Evolutionary conservation across 2,113 vertebrate species (phyloP).

Genomic region (Polypterus senegalus): DNA sequence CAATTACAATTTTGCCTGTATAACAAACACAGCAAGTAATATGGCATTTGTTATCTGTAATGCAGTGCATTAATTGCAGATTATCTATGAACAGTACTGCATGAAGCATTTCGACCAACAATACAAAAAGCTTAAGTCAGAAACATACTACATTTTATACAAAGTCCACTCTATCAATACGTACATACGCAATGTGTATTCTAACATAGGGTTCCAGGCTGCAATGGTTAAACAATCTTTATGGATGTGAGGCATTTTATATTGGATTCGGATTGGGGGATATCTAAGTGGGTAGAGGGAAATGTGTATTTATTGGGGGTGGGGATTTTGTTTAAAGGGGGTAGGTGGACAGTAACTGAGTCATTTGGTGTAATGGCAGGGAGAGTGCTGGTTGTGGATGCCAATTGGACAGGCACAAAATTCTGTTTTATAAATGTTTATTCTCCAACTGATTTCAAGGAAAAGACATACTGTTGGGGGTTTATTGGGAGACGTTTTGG

Average conservation of each 20-base stretch:
- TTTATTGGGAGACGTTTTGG: neutral
- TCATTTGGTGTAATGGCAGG: constrained; percentile 2
- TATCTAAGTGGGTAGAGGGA: neutral
- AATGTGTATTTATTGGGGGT: neutral
- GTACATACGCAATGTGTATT: too few relatives aligned
- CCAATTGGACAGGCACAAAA: neutral
- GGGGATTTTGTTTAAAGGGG: constrained; percentile 1
- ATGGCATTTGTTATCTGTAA: too few relatives aligned
- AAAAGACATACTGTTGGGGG: neutral
- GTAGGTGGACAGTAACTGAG: neutral
- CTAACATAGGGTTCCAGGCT: too few relatives aligned
- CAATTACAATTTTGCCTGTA: too few relatives aligned
- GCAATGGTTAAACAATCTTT: too few relatives aligned
- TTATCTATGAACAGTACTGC: too few relatives aligned
- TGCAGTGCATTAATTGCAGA: too few relatives aligned
- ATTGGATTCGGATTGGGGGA: neutral
- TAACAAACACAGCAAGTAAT: too few relatives aligned
- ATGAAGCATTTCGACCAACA: too few relatives aligned
- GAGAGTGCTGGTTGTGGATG: constrained; percentile 5
- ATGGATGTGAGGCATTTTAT: neutral
- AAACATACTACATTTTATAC: too few relatives aligned
- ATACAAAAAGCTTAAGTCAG: too few relatives aligned
- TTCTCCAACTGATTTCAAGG: neutral
- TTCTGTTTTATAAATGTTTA: constrained; percentile 1
- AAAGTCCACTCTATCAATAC: too few relatives aligned